A percentile compares a stretch with the other conserved stretches of the same genome.
These are phyloP conservation scores for Meiosimyza platycephala DNA, from an alignment of 2,888 invertebrate genomes.

Conservation along the genomic window DNA sequence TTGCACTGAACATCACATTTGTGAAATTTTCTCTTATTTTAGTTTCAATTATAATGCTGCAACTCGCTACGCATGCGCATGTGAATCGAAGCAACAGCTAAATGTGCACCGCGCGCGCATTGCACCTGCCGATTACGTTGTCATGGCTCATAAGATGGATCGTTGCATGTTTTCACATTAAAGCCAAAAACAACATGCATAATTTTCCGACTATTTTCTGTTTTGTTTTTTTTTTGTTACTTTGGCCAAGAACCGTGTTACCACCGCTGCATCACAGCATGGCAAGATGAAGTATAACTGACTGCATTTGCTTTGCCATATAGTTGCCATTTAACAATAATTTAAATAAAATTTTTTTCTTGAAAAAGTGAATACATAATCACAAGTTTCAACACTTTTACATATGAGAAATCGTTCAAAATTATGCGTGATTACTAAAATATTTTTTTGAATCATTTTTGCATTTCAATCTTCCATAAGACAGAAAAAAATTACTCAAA, in stretches of 20 bases:
- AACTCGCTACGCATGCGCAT: slow-evolving; percentile 17
- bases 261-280: not conserved
- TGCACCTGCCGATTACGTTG: slow-evolving; percentile 22
- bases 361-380: not conserved
- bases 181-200: slow-evolving; percentile 1
- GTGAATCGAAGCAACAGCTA: not conserved
- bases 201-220: not conserved
- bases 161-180: slow-evolving; percentile 5
- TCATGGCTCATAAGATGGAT: not conserved
- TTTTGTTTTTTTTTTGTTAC: too few relatives aligned
- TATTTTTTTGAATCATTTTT: too few relatives aligned
- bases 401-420: too few relatives aligned
- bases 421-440: too few relatives aligned
- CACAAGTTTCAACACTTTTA: too few relatives aligned
- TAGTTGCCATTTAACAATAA: too few relatives aligned
- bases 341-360: too few relatives aligned
- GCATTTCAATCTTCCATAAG: too few relatives aligned
- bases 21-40: slow-evolving; percentile 6
- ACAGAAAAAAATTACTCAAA: too few relatives aligned
- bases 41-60: slow-evolving; percentile 18
- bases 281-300: not conserved
- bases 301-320: not conserved
- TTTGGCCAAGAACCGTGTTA: too few relatives aligned
- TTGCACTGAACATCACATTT: not conserved
- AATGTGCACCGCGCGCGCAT: not conserved